Conservation (phyloP, 2,888 invertebrate species). For the Orgyia antiqua region DNA sequence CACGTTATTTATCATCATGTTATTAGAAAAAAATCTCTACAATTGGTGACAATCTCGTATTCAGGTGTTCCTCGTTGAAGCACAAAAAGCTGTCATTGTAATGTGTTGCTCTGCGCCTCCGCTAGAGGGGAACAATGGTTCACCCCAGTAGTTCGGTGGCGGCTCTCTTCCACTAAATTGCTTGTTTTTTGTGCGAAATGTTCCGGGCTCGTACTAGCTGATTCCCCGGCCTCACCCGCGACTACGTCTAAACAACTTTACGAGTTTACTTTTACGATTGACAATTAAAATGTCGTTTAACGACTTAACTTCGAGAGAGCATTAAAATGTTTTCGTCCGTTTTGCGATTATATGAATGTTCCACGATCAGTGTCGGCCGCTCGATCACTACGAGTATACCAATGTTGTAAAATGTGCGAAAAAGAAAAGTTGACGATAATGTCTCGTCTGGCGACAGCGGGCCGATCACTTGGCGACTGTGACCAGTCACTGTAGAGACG, state of each 20-base stretch:
- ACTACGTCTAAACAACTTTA: constrained; percentile 33
- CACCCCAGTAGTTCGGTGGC: constrained; percentile 28
- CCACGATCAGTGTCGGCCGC: constrained; percentile 9
- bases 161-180: not conserved
- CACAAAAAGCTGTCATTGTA: constrained; percentile 42
- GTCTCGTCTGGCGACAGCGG: too few species aligned
- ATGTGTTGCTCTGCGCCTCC: constrained; percentile 41
- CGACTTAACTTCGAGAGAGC: constrained; percentile 31
- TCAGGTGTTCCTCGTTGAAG: constrained; percentile 30
- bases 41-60: constrained; percentile 31
- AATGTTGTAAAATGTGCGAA: constrained; percentile 8
- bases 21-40: constrained; percentile 22
- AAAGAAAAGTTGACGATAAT: constrained; percentile 7
- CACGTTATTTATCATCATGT: constrained; percentile 25
- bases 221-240: too few species aligned
- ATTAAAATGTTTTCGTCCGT: constrained; percentile 34
- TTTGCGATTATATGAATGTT: constrained; percentile 17
- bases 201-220: too few species aligned
- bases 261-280: constrained; percentile 40
- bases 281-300: constrained; percentile 41
- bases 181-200: not conserved
- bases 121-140: constrained; percentile 38
- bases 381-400: not conserved
- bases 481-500: constrained; percentile 4
- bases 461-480: too few species aligned